Conservation (phyloP, 2,113 vertebrate species). For the Arenaria interpres region DNA sequence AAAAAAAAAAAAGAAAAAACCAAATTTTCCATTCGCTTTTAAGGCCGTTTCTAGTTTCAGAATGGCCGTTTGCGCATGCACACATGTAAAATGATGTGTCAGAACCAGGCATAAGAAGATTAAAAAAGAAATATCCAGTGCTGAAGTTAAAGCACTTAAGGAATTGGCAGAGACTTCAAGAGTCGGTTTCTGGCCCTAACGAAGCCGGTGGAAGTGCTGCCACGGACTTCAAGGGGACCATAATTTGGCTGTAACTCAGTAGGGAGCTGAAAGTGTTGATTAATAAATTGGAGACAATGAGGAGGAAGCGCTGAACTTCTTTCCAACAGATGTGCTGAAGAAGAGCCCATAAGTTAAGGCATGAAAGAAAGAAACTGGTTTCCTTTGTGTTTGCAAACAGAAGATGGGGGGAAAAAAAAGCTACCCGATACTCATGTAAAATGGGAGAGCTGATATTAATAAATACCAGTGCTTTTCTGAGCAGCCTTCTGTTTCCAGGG, state of each 20-base stretch:
- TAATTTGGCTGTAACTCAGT: conserved; percentile 54
- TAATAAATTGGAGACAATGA: conserved; percentile 50
- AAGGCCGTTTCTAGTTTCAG: not conserved
- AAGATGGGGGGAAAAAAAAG: not conserved
- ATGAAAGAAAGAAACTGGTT: not conserved
- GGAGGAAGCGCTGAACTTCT: conserved; percentile 19
- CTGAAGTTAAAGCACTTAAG: conserved; percentile 54
- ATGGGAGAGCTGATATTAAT: conserved; percentile 30
- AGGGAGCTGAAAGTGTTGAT: conserved; percentile 58
- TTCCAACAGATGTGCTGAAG: conserved; percentile 42
- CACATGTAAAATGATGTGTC: conserved; percentile 23
- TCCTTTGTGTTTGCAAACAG: conserved; percentile 42
- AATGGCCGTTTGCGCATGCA: not conserved
- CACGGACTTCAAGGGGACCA: conserved; percentile 47
- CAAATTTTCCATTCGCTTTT: not conserved
- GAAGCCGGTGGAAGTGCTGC: conserved; percentile 48
- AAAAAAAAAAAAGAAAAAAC: not conserved
- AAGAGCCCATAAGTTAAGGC: not conserved
- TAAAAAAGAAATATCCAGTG: not conserved
- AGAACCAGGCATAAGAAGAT: not conserved
- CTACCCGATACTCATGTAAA: conserved; percentile 9
- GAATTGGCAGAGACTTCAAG: conserved; percentile 62
- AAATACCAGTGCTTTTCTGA: conserved; percentile 23
- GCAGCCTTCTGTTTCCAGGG: conserved; percentile 8
- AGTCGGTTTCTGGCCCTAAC: conserved; percentile 25